These are phyloP conservation scores for Orientallactaga bullata DNA, from an alignment of 2,113 vertebrate species.

Conservation along the genomic window DNA sequence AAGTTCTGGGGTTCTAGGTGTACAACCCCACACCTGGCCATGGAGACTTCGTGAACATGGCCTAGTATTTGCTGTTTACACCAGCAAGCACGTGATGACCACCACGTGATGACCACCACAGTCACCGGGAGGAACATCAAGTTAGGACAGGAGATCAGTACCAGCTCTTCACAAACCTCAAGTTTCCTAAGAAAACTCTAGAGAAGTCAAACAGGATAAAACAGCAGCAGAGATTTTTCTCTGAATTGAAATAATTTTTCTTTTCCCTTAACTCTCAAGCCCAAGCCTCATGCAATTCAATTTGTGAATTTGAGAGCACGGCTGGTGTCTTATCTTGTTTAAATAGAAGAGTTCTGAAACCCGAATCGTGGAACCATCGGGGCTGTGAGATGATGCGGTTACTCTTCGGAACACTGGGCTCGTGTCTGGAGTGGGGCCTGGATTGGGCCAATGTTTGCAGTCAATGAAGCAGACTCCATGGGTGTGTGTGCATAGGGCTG, in stretches of 20 bases:
- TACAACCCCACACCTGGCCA: neutral
- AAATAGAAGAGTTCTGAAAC: constrained; percentile 73
- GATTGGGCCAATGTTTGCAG: constrained; percentile 46
- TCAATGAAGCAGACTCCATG: neutral
- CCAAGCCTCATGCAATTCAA: constrained; percentile 19
- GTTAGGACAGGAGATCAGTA: neutral
- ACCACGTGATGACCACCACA: neutral
- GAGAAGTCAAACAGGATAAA: neutral
- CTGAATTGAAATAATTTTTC: constrained; percentile 12
- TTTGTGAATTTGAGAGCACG: constrained; percentile 61
- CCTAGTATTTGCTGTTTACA: rapidly evolving
- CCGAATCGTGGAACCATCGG: constrained; percentile 26
- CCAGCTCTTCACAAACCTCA: neutral
- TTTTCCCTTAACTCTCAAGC: constrained; percentile 33
- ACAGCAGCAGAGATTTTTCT: neutral
- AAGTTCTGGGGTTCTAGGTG: neutral
- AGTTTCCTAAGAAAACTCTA: neutral
- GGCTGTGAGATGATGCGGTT: neutral
- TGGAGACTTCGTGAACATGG: constrained; percentile 51
- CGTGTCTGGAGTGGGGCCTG: neutral
- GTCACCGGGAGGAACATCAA: neutral
- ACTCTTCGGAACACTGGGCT: constrained; percentile 69
- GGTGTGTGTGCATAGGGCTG: neutral
- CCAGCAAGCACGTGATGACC: neutral
- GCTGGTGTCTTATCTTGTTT: constrained; percentile 59